These are phyloP conservation scores for Lepidothrix coronata DNA, from an alignment of 2,113 vertebrate genomes.

Conservation along the genomic window DNA sequence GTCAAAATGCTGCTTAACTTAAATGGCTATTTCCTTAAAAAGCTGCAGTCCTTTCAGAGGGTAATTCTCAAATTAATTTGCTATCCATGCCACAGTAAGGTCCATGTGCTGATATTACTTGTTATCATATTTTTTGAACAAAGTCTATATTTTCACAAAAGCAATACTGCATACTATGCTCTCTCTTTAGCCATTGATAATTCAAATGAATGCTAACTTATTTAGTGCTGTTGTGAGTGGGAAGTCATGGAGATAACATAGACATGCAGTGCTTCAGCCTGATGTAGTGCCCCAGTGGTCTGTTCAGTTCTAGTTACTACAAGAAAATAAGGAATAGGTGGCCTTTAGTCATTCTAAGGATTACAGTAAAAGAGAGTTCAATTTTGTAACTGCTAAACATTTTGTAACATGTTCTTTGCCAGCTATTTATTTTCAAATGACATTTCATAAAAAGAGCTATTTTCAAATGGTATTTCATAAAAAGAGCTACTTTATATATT, in stretches of 20 bases:
- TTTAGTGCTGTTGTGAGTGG: background rate
- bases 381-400: background rate
- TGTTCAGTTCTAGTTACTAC: background rate
- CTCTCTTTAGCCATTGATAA: background rate
- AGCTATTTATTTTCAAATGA: background rate
- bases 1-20: background rate
- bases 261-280: background rate
- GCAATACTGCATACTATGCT: background rate
- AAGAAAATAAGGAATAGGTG: background rate
- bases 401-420: background rate
- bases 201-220: background rate
- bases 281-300: background rate
- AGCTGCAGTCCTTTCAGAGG: background rate
- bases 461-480: slow-evolving; percentile 19
- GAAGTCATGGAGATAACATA: background rate
- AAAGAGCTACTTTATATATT: background rate
- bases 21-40: background rate
- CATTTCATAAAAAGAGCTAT: background rate
- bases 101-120: background rate
- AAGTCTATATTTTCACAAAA: background rate
- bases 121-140: background rate
- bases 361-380: background rate
- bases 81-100: background rate
- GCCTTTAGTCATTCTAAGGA: background rate
- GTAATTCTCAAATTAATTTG: background rate